Evolutionary conservation across 2,888 invertebrate genomes (phyloP).

Genomic region (Scaptomyza reducta): DNA sequence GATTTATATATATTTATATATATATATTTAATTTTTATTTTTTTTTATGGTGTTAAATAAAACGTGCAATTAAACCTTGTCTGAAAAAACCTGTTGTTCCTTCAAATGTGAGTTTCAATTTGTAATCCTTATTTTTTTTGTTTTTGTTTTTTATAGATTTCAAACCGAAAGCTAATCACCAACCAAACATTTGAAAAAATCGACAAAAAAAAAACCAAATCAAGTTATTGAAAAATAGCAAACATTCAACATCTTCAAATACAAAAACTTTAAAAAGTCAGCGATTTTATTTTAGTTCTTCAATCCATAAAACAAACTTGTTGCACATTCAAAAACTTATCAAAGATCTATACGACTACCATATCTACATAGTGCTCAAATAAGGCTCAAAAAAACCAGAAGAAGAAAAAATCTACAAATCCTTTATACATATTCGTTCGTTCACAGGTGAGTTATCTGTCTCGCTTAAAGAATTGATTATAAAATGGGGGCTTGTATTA

Average conservation of each 20-base stretch:
- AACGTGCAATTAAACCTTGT: constrained; percentile 11
- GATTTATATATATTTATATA: constrained; percentile 8
- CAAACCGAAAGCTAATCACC: neutral
- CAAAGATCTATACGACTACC: neutral
- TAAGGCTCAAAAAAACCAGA: neutral
- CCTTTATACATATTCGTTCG: neutral
- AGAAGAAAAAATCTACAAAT: too few species aligned
- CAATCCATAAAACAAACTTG: neutral
- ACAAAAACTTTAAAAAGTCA: neutral
- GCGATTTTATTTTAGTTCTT: neutral
- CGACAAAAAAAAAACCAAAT: neutral
- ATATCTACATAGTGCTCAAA: neutral
- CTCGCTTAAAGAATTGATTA: too few species aligned
- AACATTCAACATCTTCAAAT: neutral
- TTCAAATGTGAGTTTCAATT: neutral
- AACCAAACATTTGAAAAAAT: neutral
- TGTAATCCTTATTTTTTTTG: constrained; percentile 6
- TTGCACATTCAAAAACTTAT: neutral
- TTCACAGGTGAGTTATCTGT: constrained; percentile 8
- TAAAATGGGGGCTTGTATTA: too few species aligned
- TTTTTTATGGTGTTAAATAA: constrained; percentile 42
- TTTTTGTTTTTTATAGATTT: constrained; percentile 10
- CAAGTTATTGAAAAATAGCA: neutral
- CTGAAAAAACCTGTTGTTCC: too few species aligned
- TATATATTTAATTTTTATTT: constrained; percentile 24